phyloP scores from a whole-genome alignment of 2,888 invertebrate species.

The Lissonota sp. region DNA sequence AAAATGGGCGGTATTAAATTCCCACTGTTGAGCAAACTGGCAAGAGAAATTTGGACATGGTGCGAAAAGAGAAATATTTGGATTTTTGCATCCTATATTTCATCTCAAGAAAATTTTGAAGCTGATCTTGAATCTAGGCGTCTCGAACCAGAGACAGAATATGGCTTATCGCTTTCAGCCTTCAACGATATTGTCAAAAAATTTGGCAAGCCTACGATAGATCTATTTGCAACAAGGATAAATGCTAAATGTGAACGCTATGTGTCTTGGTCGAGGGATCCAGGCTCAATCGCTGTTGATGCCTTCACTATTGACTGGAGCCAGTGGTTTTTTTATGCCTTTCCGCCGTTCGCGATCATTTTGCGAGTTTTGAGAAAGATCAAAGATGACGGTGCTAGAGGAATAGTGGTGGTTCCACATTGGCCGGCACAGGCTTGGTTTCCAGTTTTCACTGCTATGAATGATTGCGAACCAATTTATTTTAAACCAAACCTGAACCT shows the following conservation, averaged over 20 bases:
- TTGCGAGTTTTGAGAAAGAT: conserved; percentile 39
- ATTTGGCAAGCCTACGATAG: conserved; percentile 4
- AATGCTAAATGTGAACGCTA: neutral
- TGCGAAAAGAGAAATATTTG: conserved; percentile 29
- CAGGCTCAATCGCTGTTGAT: conserved; percentile 31
- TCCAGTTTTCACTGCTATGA: conserved; percentile 52
- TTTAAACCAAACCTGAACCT: conserved; percentile 51
- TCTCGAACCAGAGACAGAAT: conserved; percentile 40
- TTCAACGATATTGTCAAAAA: conserved; percentile 16
- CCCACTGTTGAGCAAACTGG: conserved; percentile 10
- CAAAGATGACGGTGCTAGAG: conserved; percentile 18
- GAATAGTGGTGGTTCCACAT: conserved; percentile 48
- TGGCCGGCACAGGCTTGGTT: conserved; percentile 58
- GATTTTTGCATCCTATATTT: conserved; percentile 30
- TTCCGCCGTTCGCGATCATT: conserved; percentile 52
- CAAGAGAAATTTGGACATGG: conserved; percentile 1
- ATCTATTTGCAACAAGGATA: conserved; percentile 2
- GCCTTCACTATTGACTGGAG: conserved; percentile 40
- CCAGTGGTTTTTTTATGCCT: conserved; percentile 41
- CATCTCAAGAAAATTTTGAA: conserved; percentile 27
- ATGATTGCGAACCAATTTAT: conserved; percentile 49
- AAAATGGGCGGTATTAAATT: conserved; percentile 31
- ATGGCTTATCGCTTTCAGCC: conserved; percentile 26
- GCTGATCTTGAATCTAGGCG: conserved; percentile 39
- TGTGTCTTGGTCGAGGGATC: neutral